Conservation (phyloP, 2,888 invertebrate species). For the Helicoverpa assulta region DNA sequence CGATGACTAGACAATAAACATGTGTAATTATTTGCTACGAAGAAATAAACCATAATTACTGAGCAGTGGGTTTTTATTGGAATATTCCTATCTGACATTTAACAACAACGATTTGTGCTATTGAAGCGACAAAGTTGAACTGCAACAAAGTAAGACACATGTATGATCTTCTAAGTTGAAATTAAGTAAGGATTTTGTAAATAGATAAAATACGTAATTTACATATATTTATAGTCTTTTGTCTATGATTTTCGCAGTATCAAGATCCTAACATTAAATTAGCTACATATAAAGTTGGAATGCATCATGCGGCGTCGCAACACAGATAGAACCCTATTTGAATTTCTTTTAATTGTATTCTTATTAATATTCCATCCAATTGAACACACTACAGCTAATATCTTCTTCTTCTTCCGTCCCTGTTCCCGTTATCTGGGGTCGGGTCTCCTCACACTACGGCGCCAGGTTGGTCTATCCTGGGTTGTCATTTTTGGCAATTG, state of each 20-base stretch:
- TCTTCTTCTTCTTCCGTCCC: too few relatives aligned
- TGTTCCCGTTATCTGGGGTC: too few relatives aligned
- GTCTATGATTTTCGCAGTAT: not conserved
- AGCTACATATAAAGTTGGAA: too few relatives aligned
- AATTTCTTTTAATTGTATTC: not conserved
- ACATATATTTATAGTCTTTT: not conserved
- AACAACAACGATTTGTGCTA: slow-evolving; percentile 22
- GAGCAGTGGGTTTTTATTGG: slow-evolving; percentile 51
- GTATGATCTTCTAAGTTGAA: not conserved
- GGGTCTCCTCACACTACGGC: too few relatives aligned
- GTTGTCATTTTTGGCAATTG: too few relatives aligned
- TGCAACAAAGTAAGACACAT: not conserved
- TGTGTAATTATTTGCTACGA: slow-evolving; percentile 48
- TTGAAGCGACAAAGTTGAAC: not conserved
- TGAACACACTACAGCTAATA: too few relatives aligned
- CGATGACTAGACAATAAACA: slow-evolving; percentile 56
- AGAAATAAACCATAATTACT: slow-evolving; percentile 52
- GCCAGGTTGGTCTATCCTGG: too few relatives aligned
- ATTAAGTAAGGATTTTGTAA: not conserved
- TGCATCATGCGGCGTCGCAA: too few relatives aligned
- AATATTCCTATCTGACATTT: slow-evolving; percentile 46
- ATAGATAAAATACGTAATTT: not conserved
- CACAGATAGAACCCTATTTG: too few relatives aligned
- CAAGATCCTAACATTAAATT: too few relatives aligned
- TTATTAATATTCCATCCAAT: not conserved